A percentile compares a stretch with the other conserved stretches of the same genome.
Conservation (phyloP, 2,113 vertebrate genomes). For the Thamnophis sirtalis region DNA sequence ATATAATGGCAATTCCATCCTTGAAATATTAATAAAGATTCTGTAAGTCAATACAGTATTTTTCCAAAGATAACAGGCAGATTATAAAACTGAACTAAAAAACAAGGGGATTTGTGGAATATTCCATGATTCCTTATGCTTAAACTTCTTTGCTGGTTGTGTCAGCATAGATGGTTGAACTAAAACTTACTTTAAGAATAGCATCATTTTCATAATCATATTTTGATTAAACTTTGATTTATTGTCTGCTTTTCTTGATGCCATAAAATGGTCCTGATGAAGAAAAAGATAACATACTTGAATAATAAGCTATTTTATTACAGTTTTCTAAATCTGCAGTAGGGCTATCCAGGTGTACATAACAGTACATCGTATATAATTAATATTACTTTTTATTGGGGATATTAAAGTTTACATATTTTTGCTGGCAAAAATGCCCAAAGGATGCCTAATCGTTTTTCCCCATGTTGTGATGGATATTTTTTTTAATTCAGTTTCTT, state of each 20-base stretch:
- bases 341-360: background rate
- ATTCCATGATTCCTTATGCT: constrained; percentile 26
- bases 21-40: constrained; percentile 5
- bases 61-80: constrained; percentile 18
- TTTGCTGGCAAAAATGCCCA: background rate
- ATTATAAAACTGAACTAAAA: constrained; percentile 8
- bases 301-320: constrained; percentile 21
- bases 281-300: background rate
- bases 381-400: background rate
- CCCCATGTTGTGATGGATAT: background rate
- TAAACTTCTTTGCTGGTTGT: constrained; percentile 49
- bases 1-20: background rate
- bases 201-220: constrained; percentile 33
- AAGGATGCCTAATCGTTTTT: background rate
- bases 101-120: constrained; percentile 21
- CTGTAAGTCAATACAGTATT: constrained; percentile 33
- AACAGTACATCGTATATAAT: background rate
- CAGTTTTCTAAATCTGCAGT: constrained; percentile 4
- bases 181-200: constrained; percentile 29
- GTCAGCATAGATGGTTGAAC: constrained; percentile 43
- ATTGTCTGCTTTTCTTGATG: background rate
- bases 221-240: constrained; percentile 25
- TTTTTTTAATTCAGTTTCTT: background rate
- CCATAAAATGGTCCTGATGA: constrained; percentile 21
- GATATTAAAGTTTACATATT: background rate